Percentiles rank a stretch among this genome's conserved stretches.
Evolutionary conservation across 2,888 invertebrate genomes (phyloP).

Genomic region (Troides oblongomaculatus): DNA sequence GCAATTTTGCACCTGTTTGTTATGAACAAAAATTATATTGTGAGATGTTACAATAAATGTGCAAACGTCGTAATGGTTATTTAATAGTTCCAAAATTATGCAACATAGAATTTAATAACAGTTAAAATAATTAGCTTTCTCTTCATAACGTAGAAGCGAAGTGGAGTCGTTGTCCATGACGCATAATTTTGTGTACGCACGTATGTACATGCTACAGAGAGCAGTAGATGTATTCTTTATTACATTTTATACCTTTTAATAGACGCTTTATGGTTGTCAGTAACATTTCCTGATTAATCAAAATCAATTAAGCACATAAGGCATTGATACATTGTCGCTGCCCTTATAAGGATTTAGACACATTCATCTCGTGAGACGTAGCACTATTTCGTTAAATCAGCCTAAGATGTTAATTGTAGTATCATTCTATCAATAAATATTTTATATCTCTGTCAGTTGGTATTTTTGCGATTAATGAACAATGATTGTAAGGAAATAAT

Average conservation of each 20-base stretch:
- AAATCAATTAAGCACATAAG: conserved; percentile 14
- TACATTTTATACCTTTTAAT: background rate
- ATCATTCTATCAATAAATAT: background rate
- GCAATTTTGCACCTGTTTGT: background rate
- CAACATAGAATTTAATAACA: conserved; percentile 42
- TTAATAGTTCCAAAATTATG: conserved; percentile 46
- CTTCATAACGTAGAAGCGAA: conserved; percentile 56
- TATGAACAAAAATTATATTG: background rate
- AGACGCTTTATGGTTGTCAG: conserved; percentile 2
- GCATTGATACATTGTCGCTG: background rate
- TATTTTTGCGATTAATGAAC: background rate
- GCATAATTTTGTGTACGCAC: conserved; percentile 47
- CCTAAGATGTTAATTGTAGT: conserved; percentile 10
- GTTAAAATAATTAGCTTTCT: conserved; percentile 57
- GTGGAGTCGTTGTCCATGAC: conserved; percentile 61
- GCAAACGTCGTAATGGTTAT: conserved; percentile 23
- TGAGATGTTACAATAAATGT: background rate
- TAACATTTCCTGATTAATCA: conserved; percentile 16
- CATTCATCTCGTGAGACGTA: conserved; percentile 7
- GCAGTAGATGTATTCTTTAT: background rate
- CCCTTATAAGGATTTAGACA: conserved; percentile 3
- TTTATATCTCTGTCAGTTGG: background rate
- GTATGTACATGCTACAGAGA: background rate
- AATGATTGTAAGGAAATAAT: too few species aligned
- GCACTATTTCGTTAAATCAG: background rate